Percentiles rank a stretch among this genome's conserved stretches.
phyloP scores from a whole-genome alignment of 1,140 invertebrate genomes.

The Drosophila sp. region DNA sequence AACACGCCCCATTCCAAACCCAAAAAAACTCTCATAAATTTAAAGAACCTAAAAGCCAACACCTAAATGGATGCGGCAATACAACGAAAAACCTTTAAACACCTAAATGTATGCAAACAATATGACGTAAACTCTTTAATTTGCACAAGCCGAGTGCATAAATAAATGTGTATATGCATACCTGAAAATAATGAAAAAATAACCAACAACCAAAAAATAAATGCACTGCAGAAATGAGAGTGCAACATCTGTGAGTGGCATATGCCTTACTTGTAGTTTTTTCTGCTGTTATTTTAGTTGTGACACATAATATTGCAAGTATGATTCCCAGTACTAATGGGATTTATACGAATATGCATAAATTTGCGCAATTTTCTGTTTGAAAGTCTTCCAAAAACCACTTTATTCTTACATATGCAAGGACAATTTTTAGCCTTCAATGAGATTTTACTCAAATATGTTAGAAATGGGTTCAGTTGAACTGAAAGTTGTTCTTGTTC shows the following conservation, averaged over 20 bases:
- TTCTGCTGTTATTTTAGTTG: slow-evolving; percentile 36
- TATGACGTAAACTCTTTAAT: slow-evolving; percentile 28
- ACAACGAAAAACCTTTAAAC: background rate
- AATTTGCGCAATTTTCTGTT: background rate
- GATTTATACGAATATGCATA: background rate
- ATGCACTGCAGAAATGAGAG: slow-evolving; percentile 48
- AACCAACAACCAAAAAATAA: slow-evolving; percentile 49
- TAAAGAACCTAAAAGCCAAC: slow-evolving; percentile 24
- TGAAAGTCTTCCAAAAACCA: background rate
- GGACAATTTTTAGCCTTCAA: background rate
- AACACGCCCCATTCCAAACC: slow-evolving; percentile 39
- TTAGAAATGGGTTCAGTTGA: background rate
- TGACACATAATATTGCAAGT: slow-evolving; percentile 68
- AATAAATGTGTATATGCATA: background rate
- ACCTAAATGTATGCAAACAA: slow-evolving; percentile 50
- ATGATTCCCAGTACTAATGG: slow-evolving; percentile 5
- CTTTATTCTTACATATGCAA: background rate
- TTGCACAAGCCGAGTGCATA: slow-evolving; percentile 21
- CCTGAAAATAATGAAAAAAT: slow-evolving; percentile 35
- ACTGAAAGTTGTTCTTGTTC: background rate
- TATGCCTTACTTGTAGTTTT: slow-evolving; percentile 10
- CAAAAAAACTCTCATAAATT: slow-evolving; percentile 1
- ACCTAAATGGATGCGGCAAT: background rate
- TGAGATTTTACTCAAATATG: background rate
- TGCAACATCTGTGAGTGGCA: slow-evolving; percentile 20